Percentiles rank a stretch among this genome's conserved stretches.
phyloP scores from a whole-genome alignment of 92 coral and sea anemone genomes.

The Zoanthus sociatus region DNA sequence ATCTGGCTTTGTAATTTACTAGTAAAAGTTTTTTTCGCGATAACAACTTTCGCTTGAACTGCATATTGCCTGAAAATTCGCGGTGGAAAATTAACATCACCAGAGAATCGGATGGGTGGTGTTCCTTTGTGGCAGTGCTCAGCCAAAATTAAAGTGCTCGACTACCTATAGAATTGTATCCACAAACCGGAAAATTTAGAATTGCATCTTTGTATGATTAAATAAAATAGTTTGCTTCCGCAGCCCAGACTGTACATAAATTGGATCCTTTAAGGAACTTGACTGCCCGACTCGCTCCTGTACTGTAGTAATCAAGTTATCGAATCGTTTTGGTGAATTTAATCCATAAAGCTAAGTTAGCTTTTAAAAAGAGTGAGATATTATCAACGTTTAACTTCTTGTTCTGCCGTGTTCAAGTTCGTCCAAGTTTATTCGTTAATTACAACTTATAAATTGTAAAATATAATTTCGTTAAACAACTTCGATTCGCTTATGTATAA shows the following conservation, averaged over 20 bases:
- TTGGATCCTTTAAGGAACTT: neutral
- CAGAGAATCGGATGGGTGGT: neutral
- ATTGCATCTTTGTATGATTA: conserved; percentile 25
- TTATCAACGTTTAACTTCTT: neutral
- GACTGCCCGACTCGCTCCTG: neutral
- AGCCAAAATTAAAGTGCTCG: neutral
- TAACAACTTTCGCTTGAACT: neutral
- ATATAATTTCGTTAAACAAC: conserved; percentile 17
- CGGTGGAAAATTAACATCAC: neutral
- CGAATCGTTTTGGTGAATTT: conserved; percentile 22
- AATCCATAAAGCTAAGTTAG: neutral
- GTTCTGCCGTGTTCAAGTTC: conserved; percentile 21
- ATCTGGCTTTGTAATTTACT: neutral
- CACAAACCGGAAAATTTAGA: conserved; percentile 29
- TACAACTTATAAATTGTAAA: conserved; percentile 27
- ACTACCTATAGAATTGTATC: conserved; percentile 28
- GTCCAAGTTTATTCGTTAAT: conserved; percentile 35
- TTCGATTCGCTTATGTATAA: conserved; percentile 21
- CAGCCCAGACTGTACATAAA: conserved; percentile 28
- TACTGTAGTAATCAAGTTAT: neutral
- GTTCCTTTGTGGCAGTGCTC: too few relatives aligned
- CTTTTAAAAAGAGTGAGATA: neutral
- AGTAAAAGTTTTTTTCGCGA: neutral
- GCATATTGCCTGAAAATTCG: too few relatives aligned
- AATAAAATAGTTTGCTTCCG: conserved; percentile 49